phyloP scores from a whole-genome alignment of 2,113 vertebrate species.

The Taxidea taxus region DNA sequence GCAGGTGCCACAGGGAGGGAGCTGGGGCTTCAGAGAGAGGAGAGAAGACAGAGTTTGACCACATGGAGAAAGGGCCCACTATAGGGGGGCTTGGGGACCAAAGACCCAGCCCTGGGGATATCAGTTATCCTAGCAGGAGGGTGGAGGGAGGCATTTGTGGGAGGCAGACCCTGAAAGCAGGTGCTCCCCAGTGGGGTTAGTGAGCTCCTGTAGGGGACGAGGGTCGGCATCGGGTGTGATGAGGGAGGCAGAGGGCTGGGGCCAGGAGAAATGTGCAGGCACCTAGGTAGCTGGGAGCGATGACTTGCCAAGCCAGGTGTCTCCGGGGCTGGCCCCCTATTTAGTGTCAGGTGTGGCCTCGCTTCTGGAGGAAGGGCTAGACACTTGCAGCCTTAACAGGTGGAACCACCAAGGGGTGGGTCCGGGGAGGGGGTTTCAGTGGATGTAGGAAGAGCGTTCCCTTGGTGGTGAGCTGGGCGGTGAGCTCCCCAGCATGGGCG shows the following conservation, averaged over 20 bases:
- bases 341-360: accelerated
- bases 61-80: not conserved
- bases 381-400: not conserved
- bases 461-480: too few relatives aligned
- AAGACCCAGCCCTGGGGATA: not conserved
- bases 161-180: not conserved
- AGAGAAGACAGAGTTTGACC: not conserved
- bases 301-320: accelerated
- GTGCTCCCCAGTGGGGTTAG: not conserved
- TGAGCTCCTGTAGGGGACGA: accelerated
- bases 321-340: not conserved
- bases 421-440: accelerated
- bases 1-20: not conserved
- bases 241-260: not conserved
- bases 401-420: accelerated
- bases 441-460: too few relatives aligned
- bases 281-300: accelerated
- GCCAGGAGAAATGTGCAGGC: accelerated
- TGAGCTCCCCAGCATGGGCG: accelerated
- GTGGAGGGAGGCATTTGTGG: not conserved
- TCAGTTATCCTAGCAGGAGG: not conserved
- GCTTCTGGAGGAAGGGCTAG: not conserved
- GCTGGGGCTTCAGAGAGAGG: not conserved
- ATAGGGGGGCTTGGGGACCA: accelerated
- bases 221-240: accelerated